Percentiles rank a stretch among this genome's conserved stretches.
Evolutionary conservation across 2,113 vertebrate species (phyloP).

Genomic region (Chaetodon trifascialis): DNA sequence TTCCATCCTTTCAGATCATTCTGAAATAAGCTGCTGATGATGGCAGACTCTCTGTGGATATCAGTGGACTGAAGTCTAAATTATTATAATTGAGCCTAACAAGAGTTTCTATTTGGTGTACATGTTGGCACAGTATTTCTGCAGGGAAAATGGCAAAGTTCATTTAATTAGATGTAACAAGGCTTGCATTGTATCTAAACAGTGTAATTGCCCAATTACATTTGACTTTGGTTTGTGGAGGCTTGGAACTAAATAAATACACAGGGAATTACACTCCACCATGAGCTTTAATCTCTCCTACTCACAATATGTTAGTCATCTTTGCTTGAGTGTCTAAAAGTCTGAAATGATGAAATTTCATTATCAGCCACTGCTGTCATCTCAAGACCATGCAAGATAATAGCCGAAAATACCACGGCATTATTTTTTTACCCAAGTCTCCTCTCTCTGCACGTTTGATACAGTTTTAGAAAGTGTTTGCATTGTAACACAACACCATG

Average conservation of each 20-base stretch:
- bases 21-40: background rate
- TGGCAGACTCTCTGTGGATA: background rate
- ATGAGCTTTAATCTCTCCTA: conserved; percentile 23
- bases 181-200: conserved; percentile 42
- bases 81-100: conserved; percentile 23
- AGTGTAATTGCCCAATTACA: conserved; percentile 53
- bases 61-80: conserved; percentile 9
- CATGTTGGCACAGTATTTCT: conserved; percentile 10
- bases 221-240: conserved; percentile 40
- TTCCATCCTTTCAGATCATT: background rate
- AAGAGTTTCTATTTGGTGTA: background rate
- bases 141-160: conserved; percentile 22
- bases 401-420: conserved; percentile 43
- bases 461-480: conserved; percentile 76
- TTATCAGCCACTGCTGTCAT: conserved; percentile 15
- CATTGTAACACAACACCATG: conserved; percentile 80
- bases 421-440: conserved; percentile 45
- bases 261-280: conserved; percentile 14
- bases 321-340: background rate
- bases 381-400: conserved; percentile 33
- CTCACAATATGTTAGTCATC: background rate
- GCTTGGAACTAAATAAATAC: conserved; percentile 45
- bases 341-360: background rate
- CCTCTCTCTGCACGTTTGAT: conserved; percentile 66
- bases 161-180: conserved; percentile 43